Evolutionary conservation across 2,888 invertebrate species (phyloP).

Genomic region (Polymixis lichenea): DNA sequence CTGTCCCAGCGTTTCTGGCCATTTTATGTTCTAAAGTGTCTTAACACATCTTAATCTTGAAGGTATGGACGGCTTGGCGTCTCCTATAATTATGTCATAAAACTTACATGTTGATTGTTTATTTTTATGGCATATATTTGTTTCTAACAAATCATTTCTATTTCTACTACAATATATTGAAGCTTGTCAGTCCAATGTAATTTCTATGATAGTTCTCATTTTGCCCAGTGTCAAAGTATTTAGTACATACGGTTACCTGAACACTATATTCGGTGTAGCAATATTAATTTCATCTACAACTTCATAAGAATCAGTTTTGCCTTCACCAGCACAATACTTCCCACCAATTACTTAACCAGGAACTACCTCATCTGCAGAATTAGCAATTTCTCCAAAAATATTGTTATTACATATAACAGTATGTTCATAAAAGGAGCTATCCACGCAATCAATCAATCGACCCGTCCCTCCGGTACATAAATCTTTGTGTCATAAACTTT

Average conservation of each 20-base stretch:
- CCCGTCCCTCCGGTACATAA: constrained; percentile 60
- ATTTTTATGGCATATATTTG: too few species aligned
- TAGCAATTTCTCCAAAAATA: constrained; percentile 15
- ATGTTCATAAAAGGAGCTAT: constrained; percentile 43
- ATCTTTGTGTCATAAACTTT: constrained; percentile 69
- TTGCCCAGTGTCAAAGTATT: rapidly evolving
- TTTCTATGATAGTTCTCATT: neutral
- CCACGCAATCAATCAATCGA: constrained; percentile 65
- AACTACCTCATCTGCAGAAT: constrained; percentile 8
- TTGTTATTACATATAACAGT: constrained; percentile 38
- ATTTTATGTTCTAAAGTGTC: constrained; percentile 35
- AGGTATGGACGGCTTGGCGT: neutral
- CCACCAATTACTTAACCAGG: constrained; percentile 37
- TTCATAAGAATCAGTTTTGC: neutral
- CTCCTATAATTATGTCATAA: neutral
- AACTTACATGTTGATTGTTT: neutral
- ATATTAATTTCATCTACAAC: neutral
- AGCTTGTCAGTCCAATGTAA: neutral
- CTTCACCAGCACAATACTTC: neutral
- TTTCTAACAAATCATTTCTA: too few species aligned
- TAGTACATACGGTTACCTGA: neutral
- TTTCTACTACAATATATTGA: neutral
- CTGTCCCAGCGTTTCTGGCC: constrained; percentile 1
- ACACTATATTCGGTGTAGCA: neutral
- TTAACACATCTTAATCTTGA: neutral